These are phyloP conservation scores for Aeoliscus strigatus DNA, from an alignment of 2,797 vertebrate species.

Conservation along the genomic window DNA sequence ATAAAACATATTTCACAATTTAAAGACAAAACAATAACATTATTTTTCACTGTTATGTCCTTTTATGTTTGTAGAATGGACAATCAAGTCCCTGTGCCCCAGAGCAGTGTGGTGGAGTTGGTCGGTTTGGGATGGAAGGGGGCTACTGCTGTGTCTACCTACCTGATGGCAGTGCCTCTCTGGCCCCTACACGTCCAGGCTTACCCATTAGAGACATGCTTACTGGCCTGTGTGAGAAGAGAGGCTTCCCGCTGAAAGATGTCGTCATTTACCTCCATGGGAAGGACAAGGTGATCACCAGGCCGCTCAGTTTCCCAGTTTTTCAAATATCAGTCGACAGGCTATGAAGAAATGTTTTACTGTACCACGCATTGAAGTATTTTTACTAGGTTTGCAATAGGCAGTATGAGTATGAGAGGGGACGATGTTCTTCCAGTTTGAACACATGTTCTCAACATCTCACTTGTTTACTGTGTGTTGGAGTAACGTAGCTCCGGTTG, in stretches of 20 bases:
- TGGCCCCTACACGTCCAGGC: slow-evolving; percentile 79
- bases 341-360: slow-evolving; percentile 1
- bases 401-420: no score
- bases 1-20: no score
- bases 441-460: no score
- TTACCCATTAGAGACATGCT: slow-evolving; percentile 86
- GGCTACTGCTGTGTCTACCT: slow-evolving; percentile 95
- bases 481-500: no score
- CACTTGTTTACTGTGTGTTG: no score
- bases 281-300: slow-evolving; percentile 82
- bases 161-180: slow-evolving; percentile 89
- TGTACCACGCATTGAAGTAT: not conserved
- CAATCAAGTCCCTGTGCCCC: slow-evolving; percentile 66
- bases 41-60: not conserved
- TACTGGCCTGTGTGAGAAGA: slow-evolving; percentile 88
- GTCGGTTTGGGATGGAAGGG: slow-evolving; percentile 61
- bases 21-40: no score
- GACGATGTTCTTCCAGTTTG: no score
- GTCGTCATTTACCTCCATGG: slow-evolving; percentile 88
- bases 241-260: slow-evolving; percentile 86
- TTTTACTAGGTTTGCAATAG: slow-evolving; percentile 21
- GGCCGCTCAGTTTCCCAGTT: not conserved
- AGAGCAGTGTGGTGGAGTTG: slow-evolving; percentile 60
- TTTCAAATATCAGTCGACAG: slow-evolving; percentile 1
- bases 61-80: slow-evolving; percentile 69